Conservation (phyloP, 2,797 vertebrate species). For the Crax fasciolata region DNA sequence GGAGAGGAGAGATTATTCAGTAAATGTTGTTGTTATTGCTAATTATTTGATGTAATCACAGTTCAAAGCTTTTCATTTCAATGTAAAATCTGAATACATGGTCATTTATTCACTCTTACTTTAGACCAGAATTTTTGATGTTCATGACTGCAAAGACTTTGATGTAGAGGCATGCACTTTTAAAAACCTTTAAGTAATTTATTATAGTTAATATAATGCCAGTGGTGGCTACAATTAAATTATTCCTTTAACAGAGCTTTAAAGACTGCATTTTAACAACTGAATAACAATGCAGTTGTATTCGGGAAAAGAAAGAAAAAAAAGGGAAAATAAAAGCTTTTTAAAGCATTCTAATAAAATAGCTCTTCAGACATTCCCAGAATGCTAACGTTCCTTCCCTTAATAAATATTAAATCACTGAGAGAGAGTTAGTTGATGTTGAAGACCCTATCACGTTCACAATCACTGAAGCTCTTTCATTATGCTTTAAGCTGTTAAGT, state of each 20-base stretch:
- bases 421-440: background rate
- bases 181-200: background rate
- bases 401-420: background rate
- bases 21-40: fast-evolving
- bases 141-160: background rate
- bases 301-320: background rate
- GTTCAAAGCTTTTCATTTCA: background rate
- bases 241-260: background rate
- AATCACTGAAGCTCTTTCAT: background rate
- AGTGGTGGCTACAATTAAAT: background rate
- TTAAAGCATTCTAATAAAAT: background rate
- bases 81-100: background rate
- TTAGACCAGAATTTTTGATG: background rate
- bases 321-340: background rate
- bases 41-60: background rate
- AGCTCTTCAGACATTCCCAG: background rate
- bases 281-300: background rate
- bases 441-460: background rate
- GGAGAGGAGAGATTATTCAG: background rate
- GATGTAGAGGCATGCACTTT: background rate
- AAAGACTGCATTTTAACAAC: background rate
- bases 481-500: background rate
- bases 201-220: background rate
- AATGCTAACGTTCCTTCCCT: background rate
- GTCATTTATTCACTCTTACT: background rate